Base-by-base conservation (phyloP, 1,140 invertebrate genomes). In the Agraylea sexmaculata region DNA sequence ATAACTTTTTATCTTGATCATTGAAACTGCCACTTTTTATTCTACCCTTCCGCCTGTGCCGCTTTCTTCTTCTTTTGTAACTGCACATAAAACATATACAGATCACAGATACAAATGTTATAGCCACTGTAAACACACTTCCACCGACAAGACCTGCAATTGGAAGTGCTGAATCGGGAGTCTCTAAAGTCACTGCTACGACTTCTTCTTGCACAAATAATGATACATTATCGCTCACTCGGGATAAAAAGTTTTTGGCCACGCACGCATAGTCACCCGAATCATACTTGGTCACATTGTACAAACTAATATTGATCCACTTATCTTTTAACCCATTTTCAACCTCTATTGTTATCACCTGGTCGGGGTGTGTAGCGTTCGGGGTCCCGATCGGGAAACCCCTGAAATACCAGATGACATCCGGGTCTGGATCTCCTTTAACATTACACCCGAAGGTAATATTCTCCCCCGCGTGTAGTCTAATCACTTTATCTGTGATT, bases 231-330 rank as follows among this genome's bases (percentile, higher is more conserved):
- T 71, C 69, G 19, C 73, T 71, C 4, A 78, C 75, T 13, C 70
- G 62, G 1, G 83, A 87, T 11, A 83, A 76, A 12, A 74, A 56
- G 57, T 91, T 92, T 11, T 64, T 70, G 4, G 80, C 85, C 12
- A 77, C 69, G 55, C 87, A 91, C 1, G 75, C 73, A 54, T 90
- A 91, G 25, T 81, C 73, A 0, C 83, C 84, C 22, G 76, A 77
- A 53, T 87, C 80, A 11, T 68, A 66, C 27, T 80, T 76, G 49
- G 70, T 77, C 3, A 81, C 73, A 49, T 83, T 78, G 31, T 69
- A 70, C 21, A 82, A 65, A 11, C 73, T 80, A 11, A 80, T 59
- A 53, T 80, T 75, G 58, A 73, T 68, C 82, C 77, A 75, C 58
- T 71, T 69, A 35, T 75, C 70, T 22, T 60, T 42, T 4, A 65